phyloP scores from a whole-genome alignment of 2,888 invertebrate species.

The Stomorhina lunata region DNA sequence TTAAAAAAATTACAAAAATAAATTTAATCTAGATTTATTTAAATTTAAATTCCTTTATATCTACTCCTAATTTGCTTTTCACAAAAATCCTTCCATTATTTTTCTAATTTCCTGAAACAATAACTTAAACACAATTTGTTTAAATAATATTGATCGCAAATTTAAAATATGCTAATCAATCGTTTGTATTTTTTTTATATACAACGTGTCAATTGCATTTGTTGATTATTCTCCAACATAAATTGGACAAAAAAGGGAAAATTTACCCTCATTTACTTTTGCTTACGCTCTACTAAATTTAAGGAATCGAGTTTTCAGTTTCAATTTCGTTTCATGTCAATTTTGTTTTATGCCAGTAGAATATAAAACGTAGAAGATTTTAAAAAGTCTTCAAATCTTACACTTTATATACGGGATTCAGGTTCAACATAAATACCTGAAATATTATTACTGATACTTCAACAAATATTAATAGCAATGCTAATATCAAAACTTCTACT shows the following conservation, averaged over 20 bases:
- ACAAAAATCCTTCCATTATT: background rate
- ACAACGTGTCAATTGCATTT: conserved; percentile 9
- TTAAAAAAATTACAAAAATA: no score
- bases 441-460: no score
- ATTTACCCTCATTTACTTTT: conserved; percentile 29
- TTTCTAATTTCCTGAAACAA: background rate
- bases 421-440: no score
- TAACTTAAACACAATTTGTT: no score
- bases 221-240: background rate
- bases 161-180: background rate
- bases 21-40: no score
- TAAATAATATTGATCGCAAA: no score
- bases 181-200: background rate
- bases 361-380: conserved; percentile 16
- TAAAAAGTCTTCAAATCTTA: background rate
- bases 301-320: conserved; percentile 42
- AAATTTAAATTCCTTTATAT: background rate
- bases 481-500: no score
- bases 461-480: no score
- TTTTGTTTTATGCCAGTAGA: conserved; percentile 18
- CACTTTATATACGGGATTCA: background rate
- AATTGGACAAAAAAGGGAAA: background rate
- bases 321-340: conserved; percentile 24
- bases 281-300: conserved; percentile 13
- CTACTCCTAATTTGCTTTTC: no score